phyloP scores from a whole-genome alignment of 2,888 invertebrate species.

The Acleris holmiana region DNA sequence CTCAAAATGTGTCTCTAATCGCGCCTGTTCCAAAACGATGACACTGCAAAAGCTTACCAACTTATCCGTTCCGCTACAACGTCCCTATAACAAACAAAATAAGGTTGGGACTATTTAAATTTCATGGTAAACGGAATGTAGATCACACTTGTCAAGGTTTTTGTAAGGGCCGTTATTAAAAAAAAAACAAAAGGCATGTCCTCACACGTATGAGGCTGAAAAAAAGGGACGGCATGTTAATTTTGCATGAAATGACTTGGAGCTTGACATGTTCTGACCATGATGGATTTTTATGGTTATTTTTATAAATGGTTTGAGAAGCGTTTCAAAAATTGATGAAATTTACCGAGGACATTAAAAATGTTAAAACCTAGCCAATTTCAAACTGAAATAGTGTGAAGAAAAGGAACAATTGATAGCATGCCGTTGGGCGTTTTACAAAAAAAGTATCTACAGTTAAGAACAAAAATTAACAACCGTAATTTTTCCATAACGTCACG shows the following conservation, averaged over 20 bases:
- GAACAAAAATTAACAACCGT: too few relatives aligned
- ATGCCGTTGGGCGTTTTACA: too few relatives aligned
- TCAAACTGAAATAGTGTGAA: too few relatives aligned
- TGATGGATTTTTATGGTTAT: neutral
- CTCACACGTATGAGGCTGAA: constrained; percentile 59
- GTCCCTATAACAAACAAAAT: neutral
- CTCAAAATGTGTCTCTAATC: constrained; percentile 57
- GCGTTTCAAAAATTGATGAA: too few relatives aligned
- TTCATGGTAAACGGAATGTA: neutral
- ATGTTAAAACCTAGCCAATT: too few relatives aligned
- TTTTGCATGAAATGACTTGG: constrained; percentile 77
- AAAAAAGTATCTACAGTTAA: too few relatives aligned
- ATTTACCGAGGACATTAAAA: too few relatives aligned
- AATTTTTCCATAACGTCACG: too few relatives aligned
- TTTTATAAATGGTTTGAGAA: neutral
- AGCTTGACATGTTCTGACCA: constrained; percentile 40
- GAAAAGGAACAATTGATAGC: too few relatives aligned
- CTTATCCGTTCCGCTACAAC: neutral
- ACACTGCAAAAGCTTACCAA: constrained; percentile 55
- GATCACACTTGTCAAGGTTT: constrained; percentile 24
- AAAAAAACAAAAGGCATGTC: constrained; percentile 59
- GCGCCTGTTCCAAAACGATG: constrained; percentile 56
- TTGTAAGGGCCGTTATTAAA: constrained; percentile 55
- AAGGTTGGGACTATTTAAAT: constrained; percentile 38
- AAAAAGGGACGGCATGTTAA: constrained; percentile 64